Base-by-base conservation (phyloP, 2,797 vertebrate genomes). In the Chelidonichthys spinosus region DNA sequence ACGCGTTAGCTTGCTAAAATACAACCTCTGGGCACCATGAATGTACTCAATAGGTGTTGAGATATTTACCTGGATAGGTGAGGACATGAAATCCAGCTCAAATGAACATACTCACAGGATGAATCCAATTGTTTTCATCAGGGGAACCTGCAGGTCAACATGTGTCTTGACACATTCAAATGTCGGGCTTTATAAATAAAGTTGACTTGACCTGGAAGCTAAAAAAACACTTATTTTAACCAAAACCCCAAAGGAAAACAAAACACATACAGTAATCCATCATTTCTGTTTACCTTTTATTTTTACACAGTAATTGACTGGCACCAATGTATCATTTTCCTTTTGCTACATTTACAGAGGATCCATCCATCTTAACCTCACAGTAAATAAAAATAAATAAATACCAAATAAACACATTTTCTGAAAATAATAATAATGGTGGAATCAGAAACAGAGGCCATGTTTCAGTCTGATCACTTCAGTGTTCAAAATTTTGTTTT, bases 291-390 rank as follows among this genome's bases (percentile, higher is more conserved):
- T 77, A 89, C 77, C 78, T 87, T 93, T 94, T 93, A 94, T 95
- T 93, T 76, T 94, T 92, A 93, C 88, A 93, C 93, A 93, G 90
- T 89, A 90, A 82, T 91, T 92, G 83, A 91, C 88, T 93, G 93
- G 92, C 92, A 94, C 85, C 91, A 88, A 78, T 83, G 88, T 89
- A 85, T 91, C 53, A 84, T 88, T 92, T 92, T 88, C 85, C 52
- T 86, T 94, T 93, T 93, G 94, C 94, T 96, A 95, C 94, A 94
- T 94, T 89, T 92, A 94, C 90, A 91, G 84, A 93, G 91, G 92
- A 93, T 84, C 85, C 80, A 82, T 82, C 87, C 83, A 86, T 92
- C 84, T 84, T 90, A 87, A 93, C 81, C 89, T 91, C 78, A 90
- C 90, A 91, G 87, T 91, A 91, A 91, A 85, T 74, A 89, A 91